phyloP scores from a whole-genome alignment of 2,888 invertebrate genomes.

The Galerucella nymphaeae region DNA sequence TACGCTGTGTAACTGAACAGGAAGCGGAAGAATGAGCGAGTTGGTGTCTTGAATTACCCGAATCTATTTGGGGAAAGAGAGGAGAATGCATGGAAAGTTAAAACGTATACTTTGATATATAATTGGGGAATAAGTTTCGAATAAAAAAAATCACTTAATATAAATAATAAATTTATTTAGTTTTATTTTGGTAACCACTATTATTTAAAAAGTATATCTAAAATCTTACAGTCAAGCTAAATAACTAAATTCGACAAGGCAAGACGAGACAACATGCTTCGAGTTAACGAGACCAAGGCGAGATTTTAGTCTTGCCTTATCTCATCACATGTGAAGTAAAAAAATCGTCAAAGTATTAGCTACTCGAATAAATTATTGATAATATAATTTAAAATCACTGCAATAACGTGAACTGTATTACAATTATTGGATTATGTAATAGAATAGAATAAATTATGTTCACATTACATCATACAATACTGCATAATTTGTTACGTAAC shows the following conservation, averaged over 20 bases:
- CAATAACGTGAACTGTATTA: neutral
- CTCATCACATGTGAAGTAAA: too few species aligned
- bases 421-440: slow-evolving; percentile 2
- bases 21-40: slow-evolving; percentile 6
- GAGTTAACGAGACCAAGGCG: too few species aligned
- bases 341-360: neutral
- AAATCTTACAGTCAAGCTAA: too few species aligned
- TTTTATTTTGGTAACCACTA: too few species aligned
- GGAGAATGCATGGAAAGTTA: neutral
- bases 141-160: neutral
- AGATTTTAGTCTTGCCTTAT: too few species aligned
- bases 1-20: neutral
- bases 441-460: slow-evolving; percentile 2
- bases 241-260: too few species aligned
- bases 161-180: neutral
- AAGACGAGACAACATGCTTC: too few species aligned
- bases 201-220: too few species aligned
- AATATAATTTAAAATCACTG: neutral
- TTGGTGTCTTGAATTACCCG: neutral
- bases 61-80: neutral
- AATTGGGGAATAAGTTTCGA: neutral
- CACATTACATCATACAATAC: neutral
- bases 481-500: neutral
- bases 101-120: neutral
- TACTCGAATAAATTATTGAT: neutral